These are phyloP conservation scores for Phainopepla nitens DNA, from an alignment of 2,113 vertebrate species.

Conservation along the genomic window DNA sequence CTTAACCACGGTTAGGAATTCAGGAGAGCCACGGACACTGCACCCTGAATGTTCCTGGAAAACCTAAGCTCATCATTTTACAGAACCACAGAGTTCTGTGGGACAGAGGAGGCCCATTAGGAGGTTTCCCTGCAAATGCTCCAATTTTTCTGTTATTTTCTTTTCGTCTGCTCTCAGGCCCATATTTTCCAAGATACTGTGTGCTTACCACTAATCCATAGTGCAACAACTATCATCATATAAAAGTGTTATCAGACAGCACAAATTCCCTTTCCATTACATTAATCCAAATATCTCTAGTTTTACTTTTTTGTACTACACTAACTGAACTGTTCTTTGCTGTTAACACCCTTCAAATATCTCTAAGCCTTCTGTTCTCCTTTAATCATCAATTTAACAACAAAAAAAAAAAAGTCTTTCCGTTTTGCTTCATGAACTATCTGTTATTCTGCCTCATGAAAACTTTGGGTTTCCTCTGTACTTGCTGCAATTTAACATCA, in stretches of 20 bases:
- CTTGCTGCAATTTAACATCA: not conserved
- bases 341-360: not conserved
- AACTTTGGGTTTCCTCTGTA: not conserved
- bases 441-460: not conserved
- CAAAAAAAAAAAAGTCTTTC: not conserved
- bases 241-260: not conserved
- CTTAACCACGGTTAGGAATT: not conserved
- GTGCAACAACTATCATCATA: not conserved
- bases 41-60: not conserved
- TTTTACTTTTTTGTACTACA: not conserved
- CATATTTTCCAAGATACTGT: not conserved
- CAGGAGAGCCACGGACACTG: not conserved
- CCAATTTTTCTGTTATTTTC: not conserved
- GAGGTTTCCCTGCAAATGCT: not conserved
- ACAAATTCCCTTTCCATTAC: not conserved
- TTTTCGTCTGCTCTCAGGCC: not conserved
- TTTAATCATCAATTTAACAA: not conserved
- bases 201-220: not conserved
- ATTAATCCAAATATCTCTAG: not conserved
- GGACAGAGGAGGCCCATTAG: not conserved
- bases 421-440: not conserved
- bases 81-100: not conserved
- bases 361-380: not conserved
- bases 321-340: not conserved
- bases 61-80: not conserved